Percentiles rank a stretch among this genome's conserved stretches.
phyloP scores from a whole-genome alignment of 2,113 vertebrate species.

The Scalopus aquaticus region DNA sequence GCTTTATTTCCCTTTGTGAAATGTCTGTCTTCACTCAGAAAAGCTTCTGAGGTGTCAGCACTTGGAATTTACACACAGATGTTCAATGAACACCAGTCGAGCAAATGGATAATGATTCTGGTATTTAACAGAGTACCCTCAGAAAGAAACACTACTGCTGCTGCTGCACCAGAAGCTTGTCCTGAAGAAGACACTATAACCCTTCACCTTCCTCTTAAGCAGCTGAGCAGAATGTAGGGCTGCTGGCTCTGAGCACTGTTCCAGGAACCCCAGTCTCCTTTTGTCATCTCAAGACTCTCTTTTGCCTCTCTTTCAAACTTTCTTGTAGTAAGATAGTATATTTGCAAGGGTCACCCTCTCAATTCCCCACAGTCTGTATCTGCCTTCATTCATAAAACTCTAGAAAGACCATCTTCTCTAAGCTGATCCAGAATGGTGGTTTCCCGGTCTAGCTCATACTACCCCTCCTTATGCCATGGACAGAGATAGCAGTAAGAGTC shows the following conservation, averaged over 20 bases:
- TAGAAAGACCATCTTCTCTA: neutral
- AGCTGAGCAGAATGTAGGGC: neutral
- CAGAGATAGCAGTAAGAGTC: neutral
- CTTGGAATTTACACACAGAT: neutral
- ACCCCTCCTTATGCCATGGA: neutral
- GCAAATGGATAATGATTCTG: neutral
- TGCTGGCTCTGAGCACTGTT: neutral
- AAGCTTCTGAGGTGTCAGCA: neutral
- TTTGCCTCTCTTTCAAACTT: neutral
- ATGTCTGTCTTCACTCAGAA: neutral
- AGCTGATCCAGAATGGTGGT: neutral
- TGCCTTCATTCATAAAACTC: neutral
- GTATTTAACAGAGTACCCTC: neutral
- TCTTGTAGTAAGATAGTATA: neutral
- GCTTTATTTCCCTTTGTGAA: neutral
- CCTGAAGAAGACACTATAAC: neutral
- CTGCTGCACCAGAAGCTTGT: neutral
- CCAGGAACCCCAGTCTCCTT: neutral
- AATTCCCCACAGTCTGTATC: neutral
- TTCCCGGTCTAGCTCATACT: neutral
- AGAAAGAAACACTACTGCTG: neutral
- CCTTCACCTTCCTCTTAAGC: neutral
- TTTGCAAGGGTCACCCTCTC: neutral
- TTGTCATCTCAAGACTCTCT: neutral
- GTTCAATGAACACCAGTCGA: neutral